Conservation (phyloP, 2,113 vertebrate genomes). For the Ginglymostoma cirratum region DNA sequence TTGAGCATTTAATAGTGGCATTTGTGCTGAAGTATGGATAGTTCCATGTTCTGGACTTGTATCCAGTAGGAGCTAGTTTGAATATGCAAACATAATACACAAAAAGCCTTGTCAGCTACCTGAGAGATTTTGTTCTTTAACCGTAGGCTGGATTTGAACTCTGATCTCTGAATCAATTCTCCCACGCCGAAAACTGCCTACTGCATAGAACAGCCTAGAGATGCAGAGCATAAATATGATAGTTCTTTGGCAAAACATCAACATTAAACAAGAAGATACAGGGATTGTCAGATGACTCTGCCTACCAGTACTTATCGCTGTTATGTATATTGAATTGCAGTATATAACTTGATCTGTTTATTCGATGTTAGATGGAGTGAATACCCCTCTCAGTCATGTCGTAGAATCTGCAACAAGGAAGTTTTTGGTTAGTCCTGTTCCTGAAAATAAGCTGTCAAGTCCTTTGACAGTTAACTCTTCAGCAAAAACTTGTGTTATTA, state of each 20-base stretch:
- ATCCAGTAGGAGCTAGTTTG: not conserved
- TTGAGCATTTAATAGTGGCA: not conserved
- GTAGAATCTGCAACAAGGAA: constrained; percentile 41
- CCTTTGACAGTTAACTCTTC: not conserved
- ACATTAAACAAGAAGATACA: not conserved
- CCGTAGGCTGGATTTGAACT: not conserved
- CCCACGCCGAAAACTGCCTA: not conserved
- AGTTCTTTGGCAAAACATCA: not conserved
- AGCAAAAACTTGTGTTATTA: not conserved
- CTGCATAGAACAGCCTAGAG: not conserved
- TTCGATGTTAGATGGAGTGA: constrained; percentile 53
- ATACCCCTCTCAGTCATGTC: constrained; percentile 51
- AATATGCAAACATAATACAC: not conserved
- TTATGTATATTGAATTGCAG: not conserved
- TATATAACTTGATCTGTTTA: not conserved
- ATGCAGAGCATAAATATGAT: not conserved
- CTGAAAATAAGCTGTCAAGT: constrained; percentile 46
- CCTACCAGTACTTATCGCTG: not conserved
- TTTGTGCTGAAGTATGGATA: not conserved
- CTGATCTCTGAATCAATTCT: not conserved
- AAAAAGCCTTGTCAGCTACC: not conserved
- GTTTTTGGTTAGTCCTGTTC: constrained; percentile 40
- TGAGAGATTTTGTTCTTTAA: not conserved
- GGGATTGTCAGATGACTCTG: not conserved
- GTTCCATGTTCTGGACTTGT: not conserved